Conservation (phyloP, 2,888 invertebrate genomes). For the Aspidiotus rigidus region DNA sequence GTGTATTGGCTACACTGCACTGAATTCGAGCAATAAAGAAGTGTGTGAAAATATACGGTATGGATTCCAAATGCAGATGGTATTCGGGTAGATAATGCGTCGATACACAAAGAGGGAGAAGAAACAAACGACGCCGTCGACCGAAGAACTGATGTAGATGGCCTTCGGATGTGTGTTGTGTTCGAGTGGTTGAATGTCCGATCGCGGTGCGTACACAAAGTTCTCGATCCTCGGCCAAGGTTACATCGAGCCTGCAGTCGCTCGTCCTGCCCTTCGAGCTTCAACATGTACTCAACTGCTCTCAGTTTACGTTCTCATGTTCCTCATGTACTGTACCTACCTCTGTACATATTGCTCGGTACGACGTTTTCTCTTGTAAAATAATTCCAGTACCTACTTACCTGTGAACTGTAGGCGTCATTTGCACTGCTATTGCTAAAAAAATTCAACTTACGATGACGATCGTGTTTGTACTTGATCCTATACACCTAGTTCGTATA, state of each 20-base stretch:
- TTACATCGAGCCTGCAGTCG: constrained; percentile 29
- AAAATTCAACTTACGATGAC: too few species aligned
- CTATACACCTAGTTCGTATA: too few species aligned
- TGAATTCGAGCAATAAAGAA: not conserved
- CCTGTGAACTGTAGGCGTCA: not conserved
- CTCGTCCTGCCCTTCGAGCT: constrained; percentile 25
- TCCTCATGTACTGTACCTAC: not conserved
- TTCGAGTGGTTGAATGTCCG: constrained; percentile 30
- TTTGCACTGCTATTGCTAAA: not conserved
- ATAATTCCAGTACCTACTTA: not conserved
- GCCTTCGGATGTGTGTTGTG: constrained; percentile 18
- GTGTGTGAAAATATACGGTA: constrained; percentile 21
- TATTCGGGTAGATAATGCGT: constrained; percentile 26
- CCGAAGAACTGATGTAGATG: constrained; percentile 31
- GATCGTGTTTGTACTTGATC: too few species aligned
- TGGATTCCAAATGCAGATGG: constrained; percentile 23
- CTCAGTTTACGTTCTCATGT: not conserved
- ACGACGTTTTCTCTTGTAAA: not conserved
- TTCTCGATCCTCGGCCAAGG: constrained; percentile 30
- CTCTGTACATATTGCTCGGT: not conserved
- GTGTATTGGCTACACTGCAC: constrained; percentile 17
- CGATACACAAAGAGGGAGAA: constrained; percentile 18
- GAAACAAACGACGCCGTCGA: constrained; percentile 32
- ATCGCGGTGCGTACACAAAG: constrained; percentile 20
- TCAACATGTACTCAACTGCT: not conserved